A percentile compares a stretch with the other conserved stretches of the same genome.
Conservation (phyloP, 2,888 invertebrate genomes). For the Leptopterna dolabrata region DNA sequence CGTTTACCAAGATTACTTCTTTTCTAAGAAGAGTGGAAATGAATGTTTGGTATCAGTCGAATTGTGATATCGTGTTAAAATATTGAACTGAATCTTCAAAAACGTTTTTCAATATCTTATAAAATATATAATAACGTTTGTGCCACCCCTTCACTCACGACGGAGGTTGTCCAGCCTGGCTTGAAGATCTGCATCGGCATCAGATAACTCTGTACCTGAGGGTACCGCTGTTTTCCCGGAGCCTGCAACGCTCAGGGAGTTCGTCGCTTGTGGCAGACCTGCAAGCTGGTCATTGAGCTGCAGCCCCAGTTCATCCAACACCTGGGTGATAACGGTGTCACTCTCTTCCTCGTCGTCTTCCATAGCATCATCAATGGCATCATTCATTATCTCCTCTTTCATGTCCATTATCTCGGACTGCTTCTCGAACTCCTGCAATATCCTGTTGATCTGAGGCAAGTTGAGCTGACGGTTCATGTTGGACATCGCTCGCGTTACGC, state of each 20-base stretch:
- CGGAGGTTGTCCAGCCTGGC: slow-evolving; percentile 95
- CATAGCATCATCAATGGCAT: slow-evolving; percentile 99
- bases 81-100: background rate
- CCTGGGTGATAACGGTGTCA: slow-evolving; percentile 94
- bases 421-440: slow-evolving; percentile 97
- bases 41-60: background rate
- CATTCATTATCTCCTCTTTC: slow-evolving; percentile 99
- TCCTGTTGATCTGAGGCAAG: slow-evolving; percentile 98
- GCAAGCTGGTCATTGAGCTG: slow-evolving; percentile 93
- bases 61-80: too few species aligned
- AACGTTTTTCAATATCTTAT: background rate
- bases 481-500: slow-evolving; percentile 97
- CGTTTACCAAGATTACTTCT: background rate
- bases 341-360: slow-evolving; percentile 99
- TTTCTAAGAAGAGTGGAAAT: background rate
- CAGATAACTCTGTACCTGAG: slow-evolving; percentile 71
- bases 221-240: slow-evolving; percentile 67
- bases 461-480: slow-evolving; percentile 97
- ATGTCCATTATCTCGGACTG: slow-evolving; percentile 99
- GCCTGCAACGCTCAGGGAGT: slow-evolving; percentile 72
- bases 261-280: slow-evolving; percentile 81
- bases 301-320: slow-evolving; percentile 95
- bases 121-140: background rate
- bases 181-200: slow-evolving; percentile 97
- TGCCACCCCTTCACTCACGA: slow-evolving; percentile 74